Conservation (phyloP, 30 jellyfish, hydroid and myxozoan genomes). For the Cassiopea xamachana region DNA sequence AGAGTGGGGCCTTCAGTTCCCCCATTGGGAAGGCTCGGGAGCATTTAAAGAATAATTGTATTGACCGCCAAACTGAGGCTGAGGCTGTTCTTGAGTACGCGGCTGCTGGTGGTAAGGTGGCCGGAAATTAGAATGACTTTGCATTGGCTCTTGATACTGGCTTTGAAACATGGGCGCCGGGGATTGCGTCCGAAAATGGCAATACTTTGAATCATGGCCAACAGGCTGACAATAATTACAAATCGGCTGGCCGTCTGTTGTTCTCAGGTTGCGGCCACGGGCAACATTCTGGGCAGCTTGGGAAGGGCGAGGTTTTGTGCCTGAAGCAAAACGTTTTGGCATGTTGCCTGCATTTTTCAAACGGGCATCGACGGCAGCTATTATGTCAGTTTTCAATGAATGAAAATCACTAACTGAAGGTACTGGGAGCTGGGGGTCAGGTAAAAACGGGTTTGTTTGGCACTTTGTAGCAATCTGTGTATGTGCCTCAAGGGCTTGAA, state of each 20-base stretch:
- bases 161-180: background rate
- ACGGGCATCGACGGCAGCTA: slow-evolving; percentile 18
- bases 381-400: background rate
- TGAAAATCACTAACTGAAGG: background rate
- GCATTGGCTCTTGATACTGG: background rate
- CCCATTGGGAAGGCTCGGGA: slow-evolving; percentile 4
- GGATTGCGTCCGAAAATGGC: background rate
- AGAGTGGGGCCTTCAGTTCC: slow-evolving; percentile 8
- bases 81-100: background rate
- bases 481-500: background rate
- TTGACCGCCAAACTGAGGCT: background rate
- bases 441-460: background rate
- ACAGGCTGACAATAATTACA: slow-evolving; percentile 23
- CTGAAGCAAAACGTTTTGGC: too few species aligned
- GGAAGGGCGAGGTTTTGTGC: slow-evolving; percentile 1
- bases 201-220: slow-evolving; percentile 10
- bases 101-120: background rate
- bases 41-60: background rate
- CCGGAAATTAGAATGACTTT: background rate
- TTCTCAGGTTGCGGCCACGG: slow-evolving; percentile 15
- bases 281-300: slow-evolving; percentile 2
- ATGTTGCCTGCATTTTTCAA: too few species aligned
- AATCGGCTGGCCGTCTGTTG: slow-evolving; percentile 47
- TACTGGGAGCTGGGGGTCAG: background rate
- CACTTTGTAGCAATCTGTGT: background rate